phyloP scores from a whole-genome alignment of 2,113 vertebrate species.

The Nerophis ophidion region DNA sequence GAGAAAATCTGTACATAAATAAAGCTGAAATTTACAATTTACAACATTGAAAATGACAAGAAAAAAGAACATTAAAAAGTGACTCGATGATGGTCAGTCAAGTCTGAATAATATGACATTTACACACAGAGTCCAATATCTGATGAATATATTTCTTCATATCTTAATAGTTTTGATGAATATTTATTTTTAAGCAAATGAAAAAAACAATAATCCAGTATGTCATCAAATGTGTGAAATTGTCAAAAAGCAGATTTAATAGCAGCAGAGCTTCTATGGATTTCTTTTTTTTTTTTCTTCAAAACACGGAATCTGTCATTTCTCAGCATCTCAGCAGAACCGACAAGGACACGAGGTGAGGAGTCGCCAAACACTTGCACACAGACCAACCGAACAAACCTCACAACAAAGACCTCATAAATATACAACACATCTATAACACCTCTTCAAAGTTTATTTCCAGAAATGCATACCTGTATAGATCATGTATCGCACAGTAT shows the following conservation, averaged over 20 bases:
- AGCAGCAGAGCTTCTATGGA: not conserved
- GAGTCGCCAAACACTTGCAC: conserved; percentile 25
- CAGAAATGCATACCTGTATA: conserved; percentile 64
- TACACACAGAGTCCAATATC: too few species aligned
- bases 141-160: too few species aligned
- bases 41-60: too few species aligned
- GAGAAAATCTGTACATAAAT: too few species aligned
- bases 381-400: conserved; percentile 40
- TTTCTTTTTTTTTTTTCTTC: not conserved
- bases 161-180: too few species aligned
- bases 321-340: conserved; percentile 15
- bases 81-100: too few species aligned
- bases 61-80: too few species aligned
- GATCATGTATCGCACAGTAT: conserved; percentile 70
- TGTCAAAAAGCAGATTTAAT: not conserved
- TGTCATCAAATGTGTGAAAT: too few species aligned
- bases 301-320: conserved; percentile 18
- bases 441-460: conserved; percentile 42
- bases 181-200: too few species aligned
- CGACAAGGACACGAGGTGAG: conserved; percentile 8
- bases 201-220: too few species aligned
- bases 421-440: conserved; percentile 29
- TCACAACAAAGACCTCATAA: conserved; percentile 45
- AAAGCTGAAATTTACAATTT: too few species aligned
- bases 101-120: too few species aligned